A percentile compares a stretch with the other conserved stretches of the same genome.
phyloP scores from a whole-genome alignment of 2,888 invertebrate genomes.

The Drosophila kanekoi region DNA sequence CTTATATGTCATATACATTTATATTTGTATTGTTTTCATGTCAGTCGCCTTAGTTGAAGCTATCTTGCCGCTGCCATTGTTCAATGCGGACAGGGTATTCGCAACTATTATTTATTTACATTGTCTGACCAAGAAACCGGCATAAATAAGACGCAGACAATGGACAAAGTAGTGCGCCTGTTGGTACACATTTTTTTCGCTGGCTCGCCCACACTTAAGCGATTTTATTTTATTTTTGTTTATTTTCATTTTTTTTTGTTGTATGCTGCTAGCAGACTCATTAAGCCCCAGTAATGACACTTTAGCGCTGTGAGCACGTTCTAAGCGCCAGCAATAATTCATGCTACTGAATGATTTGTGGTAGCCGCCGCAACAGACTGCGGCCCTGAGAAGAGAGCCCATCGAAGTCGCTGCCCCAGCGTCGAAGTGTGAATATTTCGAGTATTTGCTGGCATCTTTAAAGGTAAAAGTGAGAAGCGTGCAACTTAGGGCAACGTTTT shows the following conservation, averaged over 20 bases:
- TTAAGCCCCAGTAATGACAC: constrained; percentile 79
- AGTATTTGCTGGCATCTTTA: constrained; percentile 63
- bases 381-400: constrained; percentile 22
- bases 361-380: constrained; percentile 45
- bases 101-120: constrained; percentile 61
- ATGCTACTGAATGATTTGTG: constrained; percentile 83
- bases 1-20: too few species aligned
- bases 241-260: constrained; percentile 8
- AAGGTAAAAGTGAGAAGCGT: constrained; percentile 44
- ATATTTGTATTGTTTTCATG: too few species aligned
- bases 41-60: too few species aligned
- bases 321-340: constrained; percentile 80
- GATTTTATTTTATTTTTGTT: constrained; percentile 6
- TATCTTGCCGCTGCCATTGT: too few species aligned
- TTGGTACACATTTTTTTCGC: constrained; percentile 58
- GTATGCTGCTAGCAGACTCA: constrained; percentile 61
- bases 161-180: constrained; percentile 58
- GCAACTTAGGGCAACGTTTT: constrained; percentile 17
- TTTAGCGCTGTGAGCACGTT: constrained; percentile 78
- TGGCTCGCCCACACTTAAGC: constrained; percentile 6
- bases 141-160: constrained; percentile 77
- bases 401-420: constrained; percentile 43
- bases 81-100: constrained; percentile 27
- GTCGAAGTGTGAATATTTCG: constrained; percentile 71
- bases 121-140: constrained; percentile 44